These are phyloP conservation scores for Oeneis ivallda DNA, from an alignment of 2,888 invertebrate species.

Conservation along the genomic window DNA sequence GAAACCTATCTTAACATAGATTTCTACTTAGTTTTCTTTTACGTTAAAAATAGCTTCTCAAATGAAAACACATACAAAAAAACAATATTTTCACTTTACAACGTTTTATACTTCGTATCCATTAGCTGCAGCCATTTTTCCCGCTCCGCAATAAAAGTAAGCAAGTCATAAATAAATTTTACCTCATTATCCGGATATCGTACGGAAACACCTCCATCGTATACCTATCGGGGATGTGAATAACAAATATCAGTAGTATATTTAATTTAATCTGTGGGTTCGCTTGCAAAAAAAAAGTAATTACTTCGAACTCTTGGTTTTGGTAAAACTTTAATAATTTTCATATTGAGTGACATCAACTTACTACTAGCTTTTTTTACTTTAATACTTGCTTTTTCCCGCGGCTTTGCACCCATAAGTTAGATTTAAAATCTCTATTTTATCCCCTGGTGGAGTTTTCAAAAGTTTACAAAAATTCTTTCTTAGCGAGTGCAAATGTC, in stretches of 20 bases:
- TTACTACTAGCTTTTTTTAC: too few relatives aligned
- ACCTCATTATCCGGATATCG: slow-evolving; percentile 41
- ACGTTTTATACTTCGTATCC: slow-evolving; percentile 4
- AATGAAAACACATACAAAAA: not conserved
- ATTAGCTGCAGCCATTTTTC: slow-evolving; percentile 22
- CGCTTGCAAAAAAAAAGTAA: not conserved
- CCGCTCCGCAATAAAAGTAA: slow-evolving; percentile 30
- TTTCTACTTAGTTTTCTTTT: not conserved
- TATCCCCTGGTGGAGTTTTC: too few relatives aligned
- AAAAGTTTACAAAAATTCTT: too few relatives aligned
- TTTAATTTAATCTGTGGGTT: slow-evolving; percentile 6
- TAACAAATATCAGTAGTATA: slow-evolving; percentile 5
- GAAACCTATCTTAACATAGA: too few relatives aligned
- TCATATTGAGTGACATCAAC: too few relatives aligned
- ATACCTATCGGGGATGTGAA: not conserved
- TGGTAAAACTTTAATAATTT: not conserved
- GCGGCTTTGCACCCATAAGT: too few relatives aligned
- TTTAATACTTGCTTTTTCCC: too few relatives aligned
- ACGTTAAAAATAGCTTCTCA: not conserved
- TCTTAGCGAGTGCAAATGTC: too few relatives aligned
- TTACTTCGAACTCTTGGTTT: not conserved
- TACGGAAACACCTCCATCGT: slow-evolving; percentile 16
- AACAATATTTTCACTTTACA: not conserved
- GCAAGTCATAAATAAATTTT: slow-evolving; percentile 38
- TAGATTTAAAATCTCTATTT: too few relatives aligned